Evolutionary conservation across 2,888 invertebrate genomes (phyloP).

Genomic region (Muscina levida): DNA sequence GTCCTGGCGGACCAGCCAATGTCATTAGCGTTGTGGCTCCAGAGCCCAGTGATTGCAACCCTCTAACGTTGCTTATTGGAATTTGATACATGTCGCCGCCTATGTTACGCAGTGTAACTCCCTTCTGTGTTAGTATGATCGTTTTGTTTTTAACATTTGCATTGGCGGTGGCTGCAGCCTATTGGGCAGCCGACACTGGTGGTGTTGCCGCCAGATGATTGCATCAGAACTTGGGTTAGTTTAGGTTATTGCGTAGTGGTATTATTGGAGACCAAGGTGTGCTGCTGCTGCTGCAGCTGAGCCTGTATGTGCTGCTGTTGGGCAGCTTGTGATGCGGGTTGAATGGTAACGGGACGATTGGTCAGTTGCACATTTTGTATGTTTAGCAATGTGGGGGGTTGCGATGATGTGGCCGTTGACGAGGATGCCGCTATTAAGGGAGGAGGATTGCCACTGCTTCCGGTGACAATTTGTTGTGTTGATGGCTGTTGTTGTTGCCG

Average conservation of each 20-base stretch:
- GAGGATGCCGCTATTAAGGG: slow-evolving; percentile 77
- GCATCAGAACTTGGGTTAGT: slow-evolving; percentile 79
- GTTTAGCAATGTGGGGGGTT: slow-evolving; percentile 77
- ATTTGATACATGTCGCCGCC: slow-evolving; percentile 80
- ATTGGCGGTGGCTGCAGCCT: slow-evolving; percentile 54
- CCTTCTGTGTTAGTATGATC: slow-evolving; percentile 79
- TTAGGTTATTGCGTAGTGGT: slow-evolving; percentile 79
- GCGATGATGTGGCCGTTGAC: slow-evolving; percentile 67
- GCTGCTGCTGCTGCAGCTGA: slow-evolving; percentile 78
- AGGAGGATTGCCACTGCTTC: slow-evolving; percentile 76
- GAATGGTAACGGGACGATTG: slow-evolving; percentile 78
- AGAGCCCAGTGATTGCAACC: slow-evolving; percentile 73
- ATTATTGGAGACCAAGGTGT: slow-evolving; percentile 78
- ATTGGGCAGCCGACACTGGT: slow-evolving; percentile 65
- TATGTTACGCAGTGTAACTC: slow-evolving; percentile 79
- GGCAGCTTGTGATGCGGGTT: slow-evolving; percentile 79
- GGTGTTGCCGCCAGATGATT: slow-evolving; percentile 69
- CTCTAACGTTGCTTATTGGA: slow-evolving; percentile 78
- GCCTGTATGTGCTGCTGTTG: slow-evolving; percentile 79
- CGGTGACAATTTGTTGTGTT: slow-evolving; percentile 68
- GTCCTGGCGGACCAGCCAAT: slow-evolving; percentile 76
- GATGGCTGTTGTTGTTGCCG: slow-evolving; percentile 71
- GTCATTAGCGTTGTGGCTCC: slow-evolving; percentile 76
- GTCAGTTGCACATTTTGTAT: slow-evolving; percentile 79
- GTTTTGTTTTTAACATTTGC: slow-evolving; percentile 79